Base-by-base conservation (phyloP, 1,140 invertebrate genomes). In the Brachionus calyciflorus region DNA sequence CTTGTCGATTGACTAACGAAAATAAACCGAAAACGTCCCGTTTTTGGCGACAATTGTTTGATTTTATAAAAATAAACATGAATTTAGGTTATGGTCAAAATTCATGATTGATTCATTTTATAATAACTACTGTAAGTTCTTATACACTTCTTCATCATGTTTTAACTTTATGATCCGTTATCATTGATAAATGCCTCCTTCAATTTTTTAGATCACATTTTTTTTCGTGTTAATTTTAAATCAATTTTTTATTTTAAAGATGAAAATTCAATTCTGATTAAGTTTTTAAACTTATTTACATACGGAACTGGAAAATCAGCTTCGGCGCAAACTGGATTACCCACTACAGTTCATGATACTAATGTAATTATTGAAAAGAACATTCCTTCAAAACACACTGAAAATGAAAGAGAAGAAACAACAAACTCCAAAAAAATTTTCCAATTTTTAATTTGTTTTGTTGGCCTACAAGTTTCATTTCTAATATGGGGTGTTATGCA, bases 401-500 rank as follows among this genome's bases (percentile, higher is more conserved):
- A 70, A 49, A 70, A 73, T 19, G 28, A 55, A 33, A 19, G 10
- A 17, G 69, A 49, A 26, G 51, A 73, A n/a, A 28, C 21, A 17
- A 24, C 17, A 9, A 51, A 19, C 49, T 26, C 33, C 26, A 51
- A 73, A 37, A 30, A 26, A 33, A 51, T 55, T 0, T 12, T 73
- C n/a, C 7, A 57, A 28, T 76, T 76, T 24, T 7, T 57, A 5
- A 40, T 33, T 9, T 76, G 49, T 10, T 76, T 76, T 46, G 9
- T 60, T 57, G 49, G 73, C 7, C 14, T 76, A 6, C 73, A 57
- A n/a, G n/a, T 30, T 24, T 57, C 73, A 4, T 55, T 48, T 60
- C 26, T 76, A 28, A 19, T 77, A 14, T 63, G 55, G 55, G 76
- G 76, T 10, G 24, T 77, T 28, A 28, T 77, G 21, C 76, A 77